Base-by-base conservation (phyloP, 2,888 invertebrate species). In the Nesidiocoris tenuis region DNA sequence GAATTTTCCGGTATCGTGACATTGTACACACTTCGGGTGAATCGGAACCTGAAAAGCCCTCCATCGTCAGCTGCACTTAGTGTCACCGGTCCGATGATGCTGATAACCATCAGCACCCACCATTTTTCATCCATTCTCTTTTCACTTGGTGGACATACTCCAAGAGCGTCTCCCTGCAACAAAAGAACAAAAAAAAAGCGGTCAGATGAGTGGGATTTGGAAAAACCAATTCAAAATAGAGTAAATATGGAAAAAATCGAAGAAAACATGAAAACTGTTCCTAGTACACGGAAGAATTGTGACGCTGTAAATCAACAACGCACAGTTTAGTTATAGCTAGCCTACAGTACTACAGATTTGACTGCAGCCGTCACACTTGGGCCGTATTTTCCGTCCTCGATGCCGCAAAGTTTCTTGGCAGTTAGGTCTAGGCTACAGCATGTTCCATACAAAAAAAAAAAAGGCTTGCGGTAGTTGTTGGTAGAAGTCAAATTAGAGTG, bases 1-100 rank as follows among this genome's bases (percentile, higher is more conserved):
- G 94, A 94, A 86, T 97, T 96, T 85, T 98, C 98, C 76, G 93
- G 90, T 82, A 97, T 92, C 83, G 91, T 91, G 82, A 93, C 92
- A 87, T 96, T 95, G 88, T 96, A 97, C 22, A 87, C 83, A 56
- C 87, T 83, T 81, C 87, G 87, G 17, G 90, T 88, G 85, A 97
- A 96, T 80, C 86, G 87, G 83, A 93, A 89, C 78, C 86, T 85
- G 12, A 80, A 79, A 23, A 77, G 61, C 18, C 64, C 66, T 57
- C 72, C 61, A 72, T 71, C 57, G 56, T 70, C 70, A 24, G 23
- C 72, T 55, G n/a, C 18, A 21, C 25, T 16, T 17, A 54, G 9
- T 19, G 61, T 23, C 75, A 63, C 56, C 63, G 16, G 18, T 24
- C 74, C 64, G 39, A 74, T 18, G 24, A 64, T 21, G 65, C 74